These are phyloP conservation scores for Hartigia nigra DNA, from an alignment of 2,888 invertebrate species.

Conservation along the genomic window DNA sequence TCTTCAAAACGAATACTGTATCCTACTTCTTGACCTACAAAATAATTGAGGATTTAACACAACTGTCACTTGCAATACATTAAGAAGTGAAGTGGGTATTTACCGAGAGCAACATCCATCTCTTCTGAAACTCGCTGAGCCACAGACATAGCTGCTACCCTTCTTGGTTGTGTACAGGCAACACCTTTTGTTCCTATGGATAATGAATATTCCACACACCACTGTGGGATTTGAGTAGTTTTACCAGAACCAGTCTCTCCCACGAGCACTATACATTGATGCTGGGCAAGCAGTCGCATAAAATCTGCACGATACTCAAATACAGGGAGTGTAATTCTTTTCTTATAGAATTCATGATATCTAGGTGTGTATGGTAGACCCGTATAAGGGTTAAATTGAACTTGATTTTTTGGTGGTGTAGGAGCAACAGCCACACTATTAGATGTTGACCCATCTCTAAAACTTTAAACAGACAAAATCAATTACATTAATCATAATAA, in stretches of 20 bases:
- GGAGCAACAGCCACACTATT: conserved; percentile 64
- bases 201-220: conserved; percentile 84
- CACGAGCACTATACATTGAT: conserved; percentile 95
- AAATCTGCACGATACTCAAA: conserved; percentile 98
- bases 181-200: conserved; percentile 80
- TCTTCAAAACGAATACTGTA: conserved; percentile 99
- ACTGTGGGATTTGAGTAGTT: conserved; percentile 99
- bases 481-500: not conserved
- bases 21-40: conserved; percentile 84
- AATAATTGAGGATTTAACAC: not conserved
- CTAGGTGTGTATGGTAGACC: conserved; percentile 87
- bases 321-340: conserved; percentile 92
- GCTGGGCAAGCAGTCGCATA: conserved; percentile 89
- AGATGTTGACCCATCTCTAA: conserved; percentile 47
- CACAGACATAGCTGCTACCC: conserved; percentile 99
- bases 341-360: conserved; percentile 89
- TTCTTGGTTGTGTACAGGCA: conserved; percentile 95
- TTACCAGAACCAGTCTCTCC: conserved; percentile 99
- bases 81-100: not conserved
- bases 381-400: conserved; percentile 79
- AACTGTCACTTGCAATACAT: not conserved
- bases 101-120: conserved; percentile 94
- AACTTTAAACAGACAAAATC: conserved; percentile 10
- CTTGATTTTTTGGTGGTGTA: conserved; percentile 67
- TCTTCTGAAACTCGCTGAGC: conserved; percentile 99